Evolutionary conservation across 2,888 invertebrate genomes (phyloP), one percentile per base, ranked within the genome.

Genomic region (Drosophila subsilvestris): DNA sequence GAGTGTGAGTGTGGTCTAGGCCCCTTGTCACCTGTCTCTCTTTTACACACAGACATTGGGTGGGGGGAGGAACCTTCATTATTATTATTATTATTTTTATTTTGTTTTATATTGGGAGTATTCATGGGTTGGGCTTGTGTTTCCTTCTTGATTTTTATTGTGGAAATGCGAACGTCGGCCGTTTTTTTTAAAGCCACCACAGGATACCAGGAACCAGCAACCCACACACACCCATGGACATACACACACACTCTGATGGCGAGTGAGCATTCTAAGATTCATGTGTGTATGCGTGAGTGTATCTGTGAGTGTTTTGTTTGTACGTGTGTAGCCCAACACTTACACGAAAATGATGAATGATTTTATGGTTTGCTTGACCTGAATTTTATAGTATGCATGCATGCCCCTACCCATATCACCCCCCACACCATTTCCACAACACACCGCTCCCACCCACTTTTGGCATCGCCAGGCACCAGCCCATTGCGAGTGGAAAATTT

Each of bases 351-450:
- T 90, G 89, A 91, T 90, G 89, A 91, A 90, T 90, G 90, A 90
- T 90, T 90, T 90, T 86, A 90, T 89, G 88, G 90, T 90, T 90
- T 90, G 85, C 89, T 90, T 91, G 90, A 86, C 90, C 89, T 90
- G 86, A 87, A 88, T 90, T 90, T 80, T 87, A 88, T 86, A 88
- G 88, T 87, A 75, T 84, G 85, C 84, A 88, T 79, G 87, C 80
- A 87, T 59, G 82, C 54, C 53, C 29, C 48, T 9, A 44, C 57
- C 37, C 25, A 18, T n/a, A 37, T 37, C 32, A 37, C 29, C 29
- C 42, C 42, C 7, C 17, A 25, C 29, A n/a, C 32, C 17, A 14
- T 10, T 22, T 27, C 57, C 32, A 10, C 27, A 10, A n/a, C 14
- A 9, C 37, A 53, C 62, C 53, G 29, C 18, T n/a, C 2, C 14